phyloP scores from a whole-genome alignment of 1,140 invertebrate species.

The Homalodisca vitripennis region DNA sequence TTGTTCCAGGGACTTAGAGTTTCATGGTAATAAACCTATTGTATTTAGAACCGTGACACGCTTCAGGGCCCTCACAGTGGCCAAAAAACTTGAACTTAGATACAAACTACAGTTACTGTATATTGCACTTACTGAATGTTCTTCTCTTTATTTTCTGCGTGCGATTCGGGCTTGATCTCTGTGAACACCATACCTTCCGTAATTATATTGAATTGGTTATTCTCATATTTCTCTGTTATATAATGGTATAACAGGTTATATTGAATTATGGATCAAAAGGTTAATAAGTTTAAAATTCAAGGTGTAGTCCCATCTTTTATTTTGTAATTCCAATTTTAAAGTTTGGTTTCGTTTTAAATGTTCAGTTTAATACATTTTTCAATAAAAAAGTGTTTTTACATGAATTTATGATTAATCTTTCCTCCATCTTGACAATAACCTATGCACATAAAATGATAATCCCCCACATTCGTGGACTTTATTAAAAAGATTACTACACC shows the following conservation, averaged over 20 bases:
- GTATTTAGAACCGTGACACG: constrained; percentile 24
- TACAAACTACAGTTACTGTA: background rate
- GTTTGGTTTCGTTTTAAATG: too few relatives aligned
- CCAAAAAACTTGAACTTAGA: constrained; percentile 23
- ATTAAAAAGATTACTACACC: too few relatives aligned
- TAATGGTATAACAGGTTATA: background rate
- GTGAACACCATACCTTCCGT: too few relatives aligned
- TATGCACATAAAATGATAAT: too few relatives aligned
- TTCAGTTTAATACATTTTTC: too few relatives aligned
- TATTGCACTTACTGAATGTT: background rate
- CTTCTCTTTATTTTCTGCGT: background rate
- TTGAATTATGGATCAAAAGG: background rate
- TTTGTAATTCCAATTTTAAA: too few relatives aligned
- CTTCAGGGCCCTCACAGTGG: background rate
- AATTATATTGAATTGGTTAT: background rate
- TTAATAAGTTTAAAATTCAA: too few relatives aligned
- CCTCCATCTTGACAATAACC: too few relatives aligned
- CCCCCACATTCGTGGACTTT: too few relatives aligned
- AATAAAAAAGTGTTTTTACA: too few relatives aligned
- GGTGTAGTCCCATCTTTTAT: too few relatives aligned
- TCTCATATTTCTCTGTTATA: background rate
- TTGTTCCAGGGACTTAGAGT: background rate
- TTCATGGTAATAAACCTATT: background rate
- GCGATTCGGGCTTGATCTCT: background rate
- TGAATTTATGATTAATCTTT: too few relatives aligned